phyloP scores from a whole-genome alignment of 2,113 vertebrate genomes.

The Gasterosteus aculeatus region DNA sequence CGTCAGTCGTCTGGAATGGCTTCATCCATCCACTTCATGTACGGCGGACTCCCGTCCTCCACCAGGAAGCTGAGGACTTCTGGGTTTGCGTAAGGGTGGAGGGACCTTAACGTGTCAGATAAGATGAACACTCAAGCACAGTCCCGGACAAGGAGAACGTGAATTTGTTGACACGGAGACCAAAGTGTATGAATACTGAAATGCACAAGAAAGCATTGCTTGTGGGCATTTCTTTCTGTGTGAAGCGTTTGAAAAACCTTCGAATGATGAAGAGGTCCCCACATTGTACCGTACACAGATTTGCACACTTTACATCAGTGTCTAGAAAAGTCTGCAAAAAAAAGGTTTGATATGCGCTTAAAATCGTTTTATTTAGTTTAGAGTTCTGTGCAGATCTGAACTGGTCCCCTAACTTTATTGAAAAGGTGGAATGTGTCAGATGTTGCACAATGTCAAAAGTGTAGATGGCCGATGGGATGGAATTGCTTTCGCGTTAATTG shows the following conservation, averaged over 20 bases:
- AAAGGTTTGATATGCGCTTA: no score
- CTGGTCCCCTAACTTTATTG: neutral
- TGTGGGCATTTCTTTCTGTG: no score
- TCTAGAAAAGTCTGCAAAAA: no score
- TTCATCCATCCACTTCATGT: constrained; percentile 87
- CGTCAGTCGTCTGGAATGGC: constrained; percentile 75
- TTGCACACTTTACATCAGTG: no score
- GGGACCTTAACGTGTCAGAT: constrained; percentile 73
- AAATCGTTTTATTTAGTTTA: no score
- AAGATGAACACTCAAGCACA: neutral
- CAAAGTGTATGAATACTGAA: no score
- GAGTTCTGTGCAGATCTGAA: neutral
- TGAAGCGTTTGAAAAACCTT: no score
- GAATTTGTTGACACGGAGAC: no score
- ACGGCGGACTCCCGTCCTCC: constrained; percentile 83
- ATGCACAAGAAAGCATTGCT: no score
- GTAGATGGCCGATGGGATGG: neutral
- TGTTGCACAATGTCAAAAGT: neutral
- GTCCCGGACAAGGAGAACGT: neutral
- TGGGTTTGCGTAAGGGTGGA: constrained; percentile 89
- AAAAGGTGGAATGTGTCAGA: neutral
- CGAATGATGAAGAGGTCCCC: no score
- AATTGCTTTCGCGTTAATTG: neutral
- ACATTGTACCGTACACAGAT: no score
- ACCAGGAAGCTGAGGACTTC: constrained; percentile 87